Evolutionary conservation across 1,140 invertebrate genomes (phyloP).

Genomic region (Hermetia illucens): DNA sequence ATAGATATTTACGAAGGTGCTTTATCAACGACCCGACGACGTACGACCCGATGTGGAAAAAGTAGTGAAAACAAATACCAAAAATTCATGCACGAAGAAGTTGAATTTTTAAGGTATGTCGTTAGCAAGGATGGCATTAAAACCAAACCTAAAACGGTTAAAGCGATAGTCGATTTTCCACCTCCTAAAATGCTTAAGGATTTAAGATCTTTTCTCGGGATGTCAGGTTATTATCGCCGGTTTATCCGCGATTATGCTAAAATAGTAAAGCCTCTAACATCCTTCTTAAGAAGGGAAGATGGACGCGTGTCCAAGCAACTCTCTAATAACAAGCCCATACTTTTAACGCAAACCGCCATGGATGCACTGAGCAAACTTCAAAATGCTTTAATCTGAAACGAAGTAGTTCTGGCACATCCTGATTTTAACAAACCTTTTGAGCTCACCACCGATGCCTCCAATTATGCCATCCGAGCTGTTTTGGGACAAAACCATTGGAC

Average conservation of each 20-base stretch:
- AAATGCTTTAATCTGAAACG: constrained; percentile 4
- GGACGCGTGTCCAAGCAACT: constrained; percentile 5
- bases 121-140: too few relatives aligned
- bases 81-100: too few relatives aligned
- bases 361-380: constrained; percentile 8
- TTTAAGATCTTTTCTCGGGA: too few relatives aligned
- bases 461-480: constrained; percentile 14
- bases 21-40: too few relatives aligned
- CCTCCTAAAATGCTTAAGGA: too few relatives aligned
- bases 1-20: too few relatives aligned
- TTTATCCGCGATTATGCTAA: constrained; percentile 25
- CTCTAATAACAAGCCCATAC: constrained; percentile 2
- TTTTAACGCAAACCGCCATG: not conserved
- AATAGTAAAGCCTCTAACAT: constrained; percentile 17
- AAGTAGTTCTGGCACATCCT: constrained; percentile 18
- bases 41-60: too few relatives aligned
- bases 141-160: too few relatives aligned
- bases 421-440: constrained; percentile 20
- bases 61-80: too few relatives aligned
- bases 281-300: constrained; percentile 5
- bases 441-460: constrained; percentile 19
- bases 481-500: constrained; percentile 14
- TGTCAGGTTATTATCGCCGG: constrained; percentile 17
- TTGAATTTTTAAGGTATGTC: too few relatives aligned
- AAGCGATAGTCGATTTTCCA: too few relatives aligned